Evolutionary conservation across 2,797 vertebrate species (phyloP), one percentile per base, ranked within the genome.

Genomic region (Cyprinella venusta): DNA sequence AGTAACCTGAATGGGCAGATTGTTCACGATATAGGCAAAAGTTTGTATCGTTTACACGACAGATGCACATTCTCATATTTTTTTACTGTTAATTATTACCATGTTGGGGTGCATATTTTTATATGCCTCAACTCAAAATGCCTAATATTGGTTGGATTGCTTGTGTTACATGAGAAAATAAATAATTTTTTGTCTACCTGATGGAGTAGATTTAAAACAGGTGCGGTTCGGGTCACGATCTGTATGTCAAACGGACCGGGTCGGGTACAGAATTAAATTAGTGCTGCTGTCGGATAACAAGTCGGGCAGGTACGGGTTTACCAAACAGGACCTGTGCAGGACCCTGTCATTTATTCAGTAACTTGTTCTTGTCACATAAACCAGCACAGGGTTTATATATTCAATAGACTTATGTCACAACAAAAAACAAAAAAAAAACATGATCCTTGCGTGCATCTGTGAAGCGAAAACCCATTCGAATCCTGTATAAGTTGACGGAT

Each of bases 321-420:
- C 24, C 24, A 61, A 26, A 61, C 24, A 26, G 59, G 56, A 24
- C 5, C 56, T 6, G n/a, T 61, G 56, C 24, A 61, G 5, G 21
- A 12, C 21, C 21, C 8, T n/a, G 54, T 56, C 0, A 26, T 63
- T 77, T 64, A 48, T 77, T 77, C 15, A 77, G 30, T 30, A 61
- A 21, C n/a, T 10, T 70, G 19, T 19, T 45, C 19, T 63, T 30
- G 24, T 80, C 40, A 38, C 12, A 36, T 61, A 48, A 71, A 61
- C 7, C 15, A 0, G 9, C 9, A 80, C 24, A 21, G 40, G 56
- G 13, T 6, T 80, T 70, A 13, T 78, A 52, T 45, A 33, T 71
- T 61, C 19, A 42, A 30, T 59, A 71, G 54, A 80, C 26, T 45
- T 40, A 48, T 71, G 40, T 61, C 18, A 36, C 56, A 61, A 61